phyloP scores from a whole-genome alignment of 1,140 invertebrate genomes.

The Holcopasites calliopsidis region DNA sequence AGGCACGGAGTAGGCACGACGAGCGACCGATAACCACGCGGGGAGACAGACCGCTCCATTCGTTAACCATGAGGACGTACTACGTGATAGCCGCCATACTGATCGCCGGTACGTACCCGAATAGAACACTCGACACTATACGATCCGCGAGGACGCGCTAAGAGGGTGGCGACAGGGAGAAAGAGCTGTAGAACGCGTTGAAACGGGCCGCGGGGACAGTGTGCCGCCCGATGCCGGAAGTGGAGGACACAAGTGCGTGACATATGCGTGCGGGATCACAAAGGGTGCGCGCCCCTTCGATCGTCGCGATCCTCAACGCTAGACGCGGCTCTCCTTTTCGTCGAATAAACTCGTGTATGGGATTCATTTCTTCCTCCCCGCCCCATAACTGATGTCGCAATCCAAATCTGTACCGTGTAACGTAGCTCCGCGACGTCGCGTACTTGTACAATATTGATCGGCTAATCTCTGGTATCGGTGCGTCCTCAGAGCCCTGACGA shows the following conservation, averaged over 20 bases:
- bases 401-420: neutral
- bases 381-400: too few relatives aligned
- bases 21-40: constrained; percentile 21
- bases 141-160: constrained; percentile 25
- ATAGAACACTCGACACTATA: constrained; percentile 18
- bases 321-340: too few relatives aligned
- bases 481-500: too few relatives aligned
- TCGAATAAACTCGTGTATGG: neutral
- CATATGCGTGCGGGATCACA: constrained; percentile 50
- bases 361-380: too few relatives aligned
- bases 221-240: constrained; percentile 35
- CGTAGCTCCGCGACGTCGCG: neutral
- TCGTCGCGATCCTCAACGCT: neutral
- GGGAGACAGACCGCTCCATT: constrained; percentile 15
- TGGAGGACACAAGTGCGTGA: constrained; percentile 57
- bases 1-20: too few relatives aligned
- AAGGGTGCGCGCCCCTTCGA: constrained; percentile 6
- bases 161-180: constrained; percentile 33
- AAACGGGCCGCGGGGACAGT: constrained; percentile 37
- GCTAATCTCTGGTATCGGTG: too few relatives aligned
- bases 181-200: constrained; percentile 6
- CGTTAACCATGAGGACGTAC: constrained; percentile 76
- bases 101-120: constrained; percentile 76
- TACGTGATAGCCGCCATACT: constrained; percentile 77
- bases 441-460: too few relatives aligned